Evolutionary conservation across 2,113 vertebrate genomes (phyloP).

Genomic region (Saguinus imperator): DNA sequence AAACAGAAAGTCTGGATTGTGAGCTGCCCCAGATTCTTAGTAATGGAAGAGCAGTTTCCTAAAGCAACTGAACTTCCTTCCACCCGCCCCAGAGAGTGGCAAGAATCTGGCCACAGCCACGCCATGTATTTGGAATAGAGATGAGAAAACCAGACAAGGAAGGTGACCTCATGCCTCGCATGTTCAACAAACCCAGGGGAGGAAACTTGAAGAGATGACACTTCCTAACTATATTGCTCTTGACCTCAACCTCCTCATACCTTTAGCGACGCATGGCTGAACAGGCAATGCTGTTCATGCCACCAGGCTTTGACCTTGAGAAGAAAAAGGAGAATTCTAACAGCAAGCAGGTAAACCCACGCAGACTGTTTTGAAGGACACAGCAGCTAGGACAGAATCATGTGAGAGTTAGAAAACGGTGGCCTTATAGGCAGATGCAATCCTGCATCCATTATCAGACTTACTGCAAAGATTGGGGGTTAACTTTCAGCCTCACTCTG

Average conservation of each 20-base stretch:
- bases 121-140: not conserved
- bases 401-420: not conserved
- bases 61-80: not conserved
- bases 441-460: too few species aligned
- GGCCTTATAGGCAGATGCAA: not conserved
- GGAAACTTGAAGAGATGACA: not conserved
- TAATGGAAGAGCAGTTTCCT: not conserved
- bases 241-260: not conserved
- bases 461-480: fast-evolving
- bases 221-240: not conserved
- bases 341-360: too few species aligned
- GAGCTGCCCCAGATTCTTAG: not conserved
- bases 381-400: not conserved
- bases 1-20: not conserved
- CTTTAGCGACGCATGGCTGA: fast-evolving
- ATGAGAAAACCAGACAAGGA: not conserved
- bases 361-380: not conserved
- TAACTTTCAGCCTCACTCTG: not conserved
- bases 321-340: not conserved
- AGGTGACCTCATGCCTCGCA: not conserved
- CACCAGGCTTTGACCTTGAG: not conserved
- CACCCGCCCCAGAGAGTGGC: fast-evolving
- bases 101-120: not conserved
- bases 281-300: too few species aligned
- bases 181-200: too few species aligned